Base-by-base conservation (phyloP, 2,113 vertebrate species). In the Protobothrops mucrosquamatus region DNA sequence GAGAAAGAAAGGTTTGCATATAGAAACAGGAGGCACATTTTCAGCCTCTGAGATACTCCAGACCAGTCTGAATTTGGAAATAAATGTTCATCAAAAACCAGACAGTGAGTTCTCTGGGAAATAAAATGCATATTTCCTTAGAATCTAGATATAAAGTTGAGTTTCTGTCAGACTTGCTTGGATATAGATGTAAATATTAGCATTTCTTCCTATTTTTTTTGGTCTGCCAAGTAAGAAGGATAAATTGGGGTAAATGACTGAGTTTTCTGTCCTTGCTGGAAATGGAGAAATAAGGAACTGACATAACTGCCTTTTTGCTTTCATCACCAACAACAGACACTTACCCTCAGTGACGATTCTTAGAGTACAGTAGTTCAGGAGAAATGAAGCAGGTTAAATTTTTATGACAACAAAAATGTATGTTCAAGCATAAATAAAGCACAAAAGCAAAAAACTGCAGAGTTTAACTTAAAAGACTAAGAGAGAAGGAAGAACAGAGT, bases 101-200 rank as follows among this genome's bases (percentile, higher is more conserved):
- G 20, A 51, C 34, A 64, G 26, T 43, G 26, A 2, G 3, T 91
- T 96, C 91, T 90, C 91, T 90, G 92, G 96, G 89, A 93, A 87
- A 14, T 4, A 93, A 92, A 95, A 93, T 52, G 51, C n/a, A 8
- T 85, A 0, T 6, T 29, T 91, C 11, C 93, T 93, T 96, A 93
- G 24, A 91, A n/a, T 6, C 11, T 43, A 87, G 81, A 90, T 91
- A 64, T 93, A 92, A 96, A 96, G 93, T 95, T 93, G 94, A 86
- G 89, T 94, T 14, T 95, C 85, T 95, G 94, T 95, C 93, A 92
- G 92, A 96, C 64, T 88, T 94, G 92, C 95, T 95, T 96, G 95
- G 91, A 95, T 95, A 46, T 59, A 93, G 93, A 95, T 94, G 88
- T 95, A 94, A 95, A 93, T 93, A 93, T 94, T 88, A 69, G 61